Percentiles rank a stretch among this genome's conserved stretches.
Evolutionary conservation across 2,113 vertebrate genomes (phyloP).

Genomic region (Pholis gunnellus): DNA sequence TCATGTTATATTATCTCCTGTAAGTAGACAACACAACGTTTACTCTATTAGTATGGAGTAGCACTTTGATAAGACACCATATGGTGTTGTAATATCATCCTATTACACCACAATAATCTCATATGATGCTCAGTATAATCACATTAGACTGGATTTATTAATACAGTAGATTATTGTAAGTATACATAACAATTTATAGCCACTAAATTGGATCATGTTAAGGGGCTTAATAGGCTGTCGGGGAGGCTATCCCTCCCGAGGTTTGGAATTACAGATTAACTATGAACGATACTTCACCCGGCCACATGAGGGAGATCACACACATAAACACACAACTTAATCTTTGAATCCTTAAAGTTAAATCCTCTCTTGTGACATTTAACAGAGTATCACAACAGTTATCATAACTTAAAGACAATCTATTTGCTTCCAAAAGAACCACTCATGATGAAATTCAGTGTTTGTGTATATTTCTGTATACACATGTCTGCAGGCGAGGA

Average conservation of each 20-base stretch:
- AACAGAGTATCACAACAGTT: background rate
- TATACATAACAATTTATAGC: slow-evolving; percentile 32
- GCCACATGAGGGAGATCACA: slow-evolving; percentile 53
- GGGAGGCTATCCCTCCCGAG: slow-evolving; percentile 29
- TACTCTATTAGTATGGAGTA: background rate
- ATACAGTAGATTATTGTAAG: slow-evolving; percentile 43
- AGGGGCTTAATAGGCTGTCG: slow-evolving; percentile 61
- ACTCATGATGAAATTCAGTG: background rate
- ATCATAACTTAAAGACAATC: background rate
- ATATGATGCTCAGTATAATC: slow-evolving; percentile 62
- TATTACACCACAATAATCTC: slow-evolving; percentile 51
- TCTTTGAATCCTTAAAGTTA: background rate
- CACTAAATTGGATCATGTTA: slow-evolving; percentile 72
- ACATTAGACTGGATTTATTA: slow-evolving; percentile 64
- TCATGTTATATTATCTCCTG: background rate
- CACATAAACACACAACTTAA: background rate
- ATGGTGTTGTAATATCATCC: slow-evolving; percentile 40
- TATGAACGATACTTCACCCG: background rate
- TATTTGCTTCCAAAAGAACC: background rate
- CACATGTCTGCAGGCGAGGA: background rate
- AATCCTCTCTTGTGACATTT: background rate
- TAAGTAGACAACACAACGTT: background rate
- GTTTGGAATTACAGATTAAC: slow-evolving; percentile 48
- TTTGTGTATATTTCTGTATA: background rate
- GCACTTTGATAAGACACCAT: slow-evolving; percentile 5